Evolutionary conservation across 2,113 vertebrate genomes (phyloP).

Genomic region (Pyrgilauda ruficollis): DNA sequence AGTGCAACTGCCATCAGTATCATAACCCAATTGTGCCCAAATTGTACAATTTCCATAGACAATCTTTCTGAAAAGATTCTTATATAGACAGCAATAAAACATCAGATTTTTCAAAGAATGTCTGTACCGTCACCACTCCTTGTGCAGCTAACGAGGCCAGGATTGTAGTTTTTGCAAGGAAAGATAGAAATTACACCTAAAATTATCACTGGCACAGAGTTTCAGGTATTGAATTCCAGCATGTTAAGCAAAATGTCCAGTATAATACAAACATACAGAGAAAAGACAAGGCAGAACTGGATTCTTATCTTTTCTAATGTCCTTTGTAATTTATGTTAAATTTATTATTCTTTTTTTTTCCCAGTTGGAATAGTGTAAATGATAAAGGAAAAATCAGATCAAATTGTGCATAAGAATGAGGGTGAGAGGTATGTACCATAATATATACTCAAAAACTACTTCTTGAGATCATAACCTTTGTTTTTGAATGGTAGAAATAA

Average conservation of each 20-base stretch:
- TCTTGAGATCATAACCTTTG: not conserved
- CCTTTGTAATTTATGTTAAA: not conserved
- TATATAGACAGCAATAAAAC: not conserved
- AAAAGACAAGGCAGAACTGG: not conserved
- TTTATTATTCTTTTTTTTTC: not conserved
- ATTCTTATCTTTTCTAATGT: conserved; percentile 1
- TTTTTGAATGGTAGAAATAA: not conserved
- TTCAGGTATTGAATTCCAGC: conserved; percentile 39
- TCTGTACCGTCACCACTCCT: not conserved
- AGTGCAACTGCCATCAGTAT: not conserved
- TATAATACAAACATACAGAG: not conserved
- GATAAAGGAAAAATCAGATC: not conserved
- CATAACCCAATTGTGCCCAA: not conserved
- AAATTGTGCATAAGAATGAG: not conserved
- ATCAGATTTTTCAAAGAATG: not conserved
- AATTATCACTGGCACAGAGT: not conserved
- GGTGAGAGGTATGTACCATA: not conserved
- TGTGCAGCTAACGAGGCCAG: not conserved
- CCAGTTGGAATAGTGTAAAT: not conserved
- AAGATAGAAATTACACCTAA: not conserved
- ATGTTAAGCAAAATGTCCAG: not conserved
- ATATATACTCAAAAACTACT: not conserved
- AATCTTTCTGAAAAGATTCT: not conserved
- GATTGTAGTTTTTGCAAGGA: not conserved
- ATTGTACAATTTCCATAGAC: not conserved